Base-by-base conservation (phyloP, 2,797 vertebrate genomes). In the Sebastes itinus region DNA sequence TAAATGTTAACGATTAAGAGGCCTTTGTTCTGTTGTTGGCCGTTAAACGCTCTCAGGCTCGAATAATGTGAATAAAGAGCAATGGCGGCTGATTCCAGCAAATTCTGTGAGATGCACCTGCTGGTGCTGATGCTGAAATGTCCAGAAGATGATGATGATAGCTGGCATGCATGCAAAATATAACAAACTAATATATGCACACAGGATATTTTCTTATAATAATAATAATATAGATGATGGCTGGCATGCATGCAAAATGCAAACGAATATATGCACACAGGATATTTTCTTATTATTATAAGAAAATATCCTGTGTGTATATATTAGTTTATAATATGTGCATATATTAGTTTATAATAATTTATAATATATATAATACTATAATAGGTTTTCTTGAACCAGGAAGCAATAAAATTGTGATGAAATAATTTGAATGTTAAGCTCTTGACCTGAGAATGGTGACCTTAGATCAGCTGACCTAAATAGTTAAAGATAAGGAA, bases 1-100 rank as follows among this genome's bases (percentile, higher is more conserved):
- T 14, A 46, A n/a, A 12, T 46, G 64, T 42, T 42, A 78, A 72
- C 42, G 42, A 18, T 46, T 18, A 46, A 46, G 42, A 38, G 87
- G 83, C 91, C 91, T 92, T 93, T 94, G 92, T 95, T 94, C 89
- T 64, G 58, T 30, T 30, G 69, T 1, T 32, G 78, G 62, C 33
- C 82, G 74, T 46, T 46, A 65, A 30, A 64, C 6, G 49, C 81
- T 77, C 33, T 85, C 74, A 46, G 49, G 68, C 85, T 85, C 77
- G 42, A 71, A 64, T 83, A 80, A 87, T 16, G 78, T 63, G 81
- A 68, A 38, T 38, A 46, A 28, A n/a, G 20, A 66, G 89, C 69
- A 91, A 94, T 93, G 92, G 93, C 95, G 92, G 90, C 95, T 94
- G 85, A 92, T 97, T 98, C 96, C 87, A 97, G 97, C 93, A 96